Evolutionary conservation across 2,113 vertebrate species (phyloP).

Genomic region (Dascyllus trimaculatus): DNA sequence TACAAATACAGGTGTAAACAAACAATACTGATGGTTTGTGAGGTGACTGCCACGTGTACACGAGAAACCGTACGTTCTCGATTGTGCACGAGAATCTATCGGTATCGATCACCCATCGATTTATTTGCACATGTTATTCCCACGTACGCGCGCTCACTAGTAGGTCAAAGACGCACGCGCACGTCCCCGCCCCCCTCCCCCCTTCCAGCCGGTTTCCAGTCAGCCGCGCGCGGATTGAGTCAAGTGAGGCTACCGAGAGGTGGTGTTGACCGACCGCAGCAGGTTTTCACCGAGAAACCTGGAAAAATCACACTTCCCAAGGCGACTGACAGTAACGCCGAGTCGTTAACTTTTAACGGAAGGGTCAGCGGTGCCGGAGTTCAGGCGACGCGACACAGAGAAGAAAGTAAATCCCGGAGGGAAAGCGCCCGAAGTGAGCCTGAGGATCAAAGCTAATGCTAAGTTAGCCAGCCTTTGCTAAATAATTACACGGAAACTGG

Average conservation of each 20-base stretch:
- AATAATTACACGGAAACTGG: conserved; percentile 69
- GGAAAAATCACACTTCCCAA: conserved; percentile 53
- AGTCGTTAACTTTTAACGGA: conserved; percentile 44
- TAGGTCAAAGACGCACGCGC: conserved; percentile 61
- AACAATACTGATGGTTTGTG: neutral
- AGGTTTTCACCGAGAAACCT: conserved; percentile 80
- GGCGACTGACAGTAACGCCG: conserved; percentile 68
- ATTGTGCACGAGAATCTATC: neutral
- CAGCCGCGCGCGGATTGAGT: conserved; percentile 82
- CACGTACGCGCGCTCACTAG: conserved; percentile 53
- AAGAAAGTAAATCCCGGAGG: conserved; percentile 70
- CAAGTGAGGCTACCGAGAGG: conserved; percentile 80
- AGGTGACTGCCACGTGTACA: conserved; percentile 71
- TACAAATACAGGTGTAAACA: neutral
- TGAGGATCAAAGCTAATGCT: conserved; percentile 78
- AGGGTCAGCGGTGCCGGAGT: conserved; percentile 55
- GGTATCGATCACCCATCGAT: conserved; percentile 8
- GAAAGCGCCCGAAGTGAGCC: conserved; percentile 74
- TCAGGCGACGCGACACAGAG: conserved; percentile 49
- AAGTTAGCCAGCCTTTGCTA: conserved; percentile 66
- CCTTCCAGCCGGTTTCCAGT: conserved; percentile 72
- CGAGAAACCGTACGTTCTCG: neutral
- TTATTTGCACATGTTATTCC: neutral
- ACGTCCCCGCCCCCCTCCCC: conserved; percentile 68
- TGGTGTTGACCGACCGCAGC: conserved; percentile 80